A percentile compares a stretch with the other conserved stretches of the same genome.
These are phyloP conservation scores for Eleginops maclovinus DNA, from an alignment of 2,113 vertebrate genomes.

Conservation along the genomic window DNA sequence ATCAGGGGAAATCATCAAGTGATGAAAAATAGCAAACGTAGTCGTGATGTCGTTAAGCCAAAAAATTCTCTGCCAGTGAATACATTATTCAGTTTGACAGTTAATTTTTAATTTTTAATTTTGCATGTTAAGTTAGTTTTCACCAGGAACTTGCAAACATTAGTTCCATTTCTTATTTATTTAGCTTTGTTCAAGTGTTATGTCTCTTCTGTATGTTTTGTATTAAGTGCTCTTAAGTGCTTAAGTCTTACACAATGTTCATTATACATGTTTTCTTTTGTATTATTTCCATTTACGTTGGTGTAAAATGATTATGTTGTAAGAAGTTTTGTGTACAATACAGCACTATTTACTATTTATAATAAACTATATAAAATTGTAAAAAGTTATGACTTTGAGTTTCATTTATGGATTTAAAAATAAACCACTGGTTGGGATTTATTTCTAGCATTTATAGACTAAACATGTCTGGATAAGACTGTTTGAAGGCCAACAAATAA, in stretches of 20 bases:
- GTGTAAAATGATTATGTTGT: conserved; percentile 76
- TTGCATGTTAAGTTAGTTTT: conserved; percentile 63
- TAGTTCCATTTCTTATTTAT: conserved; percentile 78
- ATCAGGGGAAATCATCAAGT: conserved; percentile 65
- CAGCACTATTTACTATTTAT: conserved; percentile 90
- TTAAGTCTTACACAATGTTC: conserved; percentile 74
- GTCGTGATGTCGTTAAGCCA: conserved; percentile 64
- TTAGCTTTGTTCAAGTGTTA: conserved; percentile 67
- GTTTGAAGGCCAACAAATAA: background rate
- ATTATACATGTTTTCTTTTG: conserved; percentile 69
- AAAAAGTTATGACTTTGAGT: conserved; percentile 30
- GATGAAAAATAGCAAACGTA: conserved; percentile 45
- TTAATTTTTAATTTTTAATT: conserved; percentile 43
- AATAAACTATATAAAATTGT: conserved; percentile 81
- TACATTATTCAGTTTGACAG: conserved; percentile 61
- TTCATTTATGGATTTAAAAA: conserved; percentile 30
- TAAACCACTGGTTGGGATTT: background rate
- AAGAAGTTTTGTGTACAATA: conserved; percentile 83
- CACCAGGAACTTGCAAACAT: conserved; percentile 52
- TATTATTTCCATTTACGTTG: conserved; percentile 71
- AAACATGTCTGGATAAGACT: background rate
- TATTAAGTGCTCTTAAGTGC: conserved; percentile 48
- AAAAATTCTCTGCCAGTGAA: conserved; percentile 67
- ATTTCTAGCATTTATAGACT: background rate
- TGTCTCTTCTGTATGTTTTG: conserved; percentile 46